These are phyloP conservation scores for Sarcophaga bullata DNA, from an alignment of 1,140 invertebrate genomes.

Conservation along the genomic window DNA sequence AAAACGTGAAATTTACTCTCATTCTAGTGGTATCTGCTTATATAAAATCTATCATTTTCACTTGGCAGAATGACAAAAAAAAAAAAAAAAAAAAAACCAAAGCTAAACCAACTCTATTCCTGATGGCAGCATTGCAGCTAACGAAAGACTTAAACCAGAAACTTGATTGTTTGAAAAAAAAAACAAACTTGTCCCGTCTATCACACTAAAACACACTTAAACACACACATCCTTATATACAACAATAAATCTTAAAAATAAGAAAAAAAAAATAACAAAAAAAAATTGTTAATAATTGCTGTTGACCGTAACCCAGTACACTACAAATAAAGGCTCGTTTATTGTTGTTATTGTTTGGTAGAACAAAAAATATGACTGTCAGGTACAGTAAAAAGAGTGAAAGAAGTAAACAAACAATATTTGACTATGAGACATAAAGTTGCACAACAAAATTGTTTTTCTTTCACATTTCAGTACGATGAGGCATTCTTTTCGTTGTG, in stretches of 20 bases:
- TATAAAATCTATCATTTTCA: constrained; percentile 14
- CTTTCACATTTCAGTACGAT: too few species aligned
- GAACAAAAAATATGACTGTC: not conserved
- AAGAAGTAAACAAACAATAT: too few species aligned
- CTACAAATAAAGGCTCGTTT: not conserved
- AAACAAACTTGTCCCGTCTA: not conserved
- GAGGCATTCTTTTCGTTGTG: too few species aligned
- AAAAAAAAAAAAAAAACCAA: not conserved
- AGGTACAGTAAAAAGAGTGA: too few species aligned
- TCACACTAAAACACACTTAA: not conserved
- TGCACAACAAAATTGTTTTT: too few species aligned
- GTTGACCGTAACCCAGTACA: constrained; percentile 20
- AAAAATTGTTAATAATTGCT: constrained; percentile 4
- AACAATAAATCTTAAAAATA: too few species aligned
- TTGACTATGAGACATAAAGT: too few species aligned
- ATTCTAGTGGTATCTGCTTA: not conserved
- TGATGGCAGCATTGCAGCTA: not conserved
- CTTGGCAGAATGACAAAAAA: not conserved
- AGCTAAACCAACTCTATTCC: not conserved
- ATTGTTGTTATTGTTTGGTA: not conserved
- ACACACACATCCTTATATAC: not conserved
- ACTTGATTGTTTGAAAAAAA: constrained; percentile 1
- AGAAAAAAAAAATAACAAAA: too few species aligned
- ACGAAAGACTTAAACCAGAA: not conserved
- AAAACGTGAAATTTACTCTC: not conserved